Base-by-base conservation (phyloP, 1,140 invertebrate species). In the Heliconius nattereri region DNA sequence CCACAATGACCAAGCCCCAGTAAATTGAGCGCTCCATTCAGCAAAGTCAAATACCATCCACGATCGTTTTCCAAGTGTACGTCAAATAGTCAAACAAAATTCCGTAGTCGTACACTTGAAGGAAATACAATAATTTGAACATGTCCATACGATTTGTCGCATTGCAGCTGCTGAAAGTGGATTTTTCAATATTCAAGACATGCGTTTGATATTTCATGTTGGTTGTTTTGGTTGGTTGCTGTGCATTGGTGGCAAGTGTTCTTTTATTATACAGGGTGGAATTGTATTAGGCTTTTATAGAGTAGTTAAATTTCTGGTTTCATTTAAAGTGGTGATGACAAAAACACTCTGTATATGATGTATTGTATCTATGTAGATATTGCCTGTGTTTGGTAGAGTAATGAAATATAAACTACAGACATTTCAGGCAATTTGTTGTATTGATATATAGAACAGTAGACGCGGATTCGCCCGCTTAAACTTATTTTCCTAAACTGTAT, bases 91-190 rank as follows among this genome's bases (percentile, higher is more conserved):
- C 86, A 89, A 91, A 89, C 88, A 87, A 84, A 86, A 87, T 90
- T 89, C 83, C 76, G 85, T 87, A 89, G 90, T 89, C 73, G 78
- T 84, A 80, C 87, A 89, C 84, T 87, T 83, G 80, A 85, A 75
- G 84, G 80, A 87, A 91, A 89, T 90, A 90, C 89, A 93, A 91
- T 91, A 93, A 92, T 91, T 87, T 84, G 87, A 83, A 91, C 88
- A 87, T 93, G 88, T 91, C 86, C 86, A 88, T 86, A 81, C 88
- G 86, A 89, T 89, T 91, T 92, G 89, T 90, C 89, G 89, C 87
- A 91, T 82, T 91, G 90, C 89, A 92, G 87, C 82, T 81, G 75
- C 76, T 76, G 80, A 78, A 72, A 83, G 79, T 84, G 75, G 78
- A 87, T 84, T 88, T 90, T 89, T 87, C 86, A 88, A 88, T 89